Evolutionary conservation across 2,888 invertebrate genomes (phyloP), one percentile per base, ranked within the genome.

Genomic region (Cistogaster globosa): DNA sequence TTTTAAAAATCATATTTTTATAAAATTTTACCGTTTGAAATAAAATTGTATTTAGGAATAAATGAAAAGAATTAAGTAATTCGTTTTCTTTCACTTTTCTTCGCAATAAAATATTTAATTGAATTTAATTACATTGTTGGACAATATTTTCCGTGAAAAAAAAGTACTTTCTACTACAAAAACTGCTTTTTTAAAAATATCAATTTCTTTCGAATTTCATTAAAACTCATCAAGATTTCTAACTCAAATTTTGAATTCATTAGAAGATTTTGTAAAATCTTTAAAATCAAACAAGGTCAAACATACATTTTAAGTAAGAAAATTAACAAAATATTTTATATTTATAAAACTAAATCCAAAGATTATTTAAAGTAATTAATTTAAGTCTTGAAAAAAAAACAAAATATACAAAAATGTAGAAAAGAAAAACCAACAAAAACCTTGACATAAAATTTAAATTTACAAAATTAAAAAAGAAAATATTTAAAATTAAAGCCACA

Each of bases 281-380:
- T 58, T 62, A 26, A 82, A 76, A 77, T 77, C 80, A 79, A 77
- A 80, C 79, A 82, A 86, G 83, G 80, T 77, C 77, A 81, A 80
- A 76, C 32, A 77, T n/a, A n/a, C 83, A 80, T 11, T 65, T 76
- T 86, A 83, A 86, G 83, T 32, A 26, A 38, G 62, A 42, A 38
- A 67, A 63, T 18, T 2, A 53, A 48, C 38, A 16, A 12, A 63
- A 65, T 58, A 65, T 72, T 60, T 68, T 80, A 68, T 57, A 60
- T 42, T 60, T 60, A 45, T 32, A 60, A 83, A 22, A 60, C 51
- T 42, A 55, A 58, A 75, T 63, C 57, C 62, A 77, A 60, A 76
- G 62, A 53, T 65, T 82, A 81, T 72, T 26, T 45, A 20, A 79
- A 82, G 57, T 78, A 82, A 20, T 63, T 79, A 79, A 20, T 58